Percentiles rank a stretch among this genome's conserved stretches.
Conservation (phyloP, 2,797 vertebrate genomes). For the Micrastur ruficollis region DNA sequence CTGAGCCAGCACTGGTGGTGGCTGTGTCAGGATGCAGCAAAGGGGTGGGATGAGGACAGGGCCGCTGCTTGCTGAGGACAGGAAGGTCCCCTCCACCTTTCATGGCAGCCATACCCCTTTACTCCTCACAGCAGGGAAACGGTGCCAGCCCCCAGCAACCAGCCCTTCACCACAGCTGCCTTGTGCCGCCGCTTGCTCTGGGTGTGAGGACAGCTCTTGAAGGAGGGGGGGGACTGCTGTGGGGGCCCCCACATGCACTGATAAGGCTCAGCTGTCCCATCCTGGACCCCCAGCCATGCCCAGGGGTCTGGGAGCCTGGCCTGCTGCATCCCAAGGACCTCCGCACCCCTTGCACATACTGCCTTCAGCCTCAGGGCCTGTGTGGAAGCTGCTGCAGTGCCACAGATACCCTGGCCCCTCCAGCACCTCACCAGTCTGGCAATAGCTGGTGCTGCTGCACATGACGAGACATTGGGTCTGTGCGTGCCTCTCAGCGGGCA, state of each 20-base stretch:
- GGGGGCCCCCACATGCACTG: accelerated
- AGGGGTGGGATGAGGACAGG: neutral
- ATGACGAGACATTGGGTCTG: accelerated
- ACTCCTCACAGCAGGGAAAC: neutral
- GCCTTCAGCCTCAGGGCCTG: accelerated
- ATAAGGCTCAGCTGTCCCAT: neutral
- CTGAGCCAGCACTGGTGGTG: neutral
- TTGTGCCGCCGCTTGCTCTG: neutral
- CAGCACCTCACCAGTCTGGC: neutral
- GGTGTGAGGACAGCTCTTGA: too few relatives aligned
- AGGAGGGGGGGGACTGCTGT: neutral
- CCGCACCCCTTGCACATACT: accelerated
- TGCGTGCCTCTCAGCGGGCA: accelerated
- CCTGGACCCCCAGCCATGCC: neutral
- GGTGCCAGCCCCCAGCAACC: accelerated
- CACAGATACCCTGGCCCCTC: neutral
- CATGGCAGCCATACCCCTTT: accelerated
- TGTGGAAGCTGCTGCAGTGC: neutral
- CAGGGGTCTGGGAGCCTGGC: neutral
- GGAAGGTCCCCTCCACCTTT: neutral
- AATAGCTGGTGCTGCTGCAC: too few relatives aligned
- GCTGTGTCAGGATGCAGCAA: neutral
- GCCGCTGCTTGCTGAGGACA: neutral
- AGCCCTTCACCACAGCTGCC: neutral
- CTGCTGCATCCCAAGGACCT: neutral